phyloP scores from a whole-genome alignment of 2,113 vertebrate species.

The Serilophus lunatus region DNA sequence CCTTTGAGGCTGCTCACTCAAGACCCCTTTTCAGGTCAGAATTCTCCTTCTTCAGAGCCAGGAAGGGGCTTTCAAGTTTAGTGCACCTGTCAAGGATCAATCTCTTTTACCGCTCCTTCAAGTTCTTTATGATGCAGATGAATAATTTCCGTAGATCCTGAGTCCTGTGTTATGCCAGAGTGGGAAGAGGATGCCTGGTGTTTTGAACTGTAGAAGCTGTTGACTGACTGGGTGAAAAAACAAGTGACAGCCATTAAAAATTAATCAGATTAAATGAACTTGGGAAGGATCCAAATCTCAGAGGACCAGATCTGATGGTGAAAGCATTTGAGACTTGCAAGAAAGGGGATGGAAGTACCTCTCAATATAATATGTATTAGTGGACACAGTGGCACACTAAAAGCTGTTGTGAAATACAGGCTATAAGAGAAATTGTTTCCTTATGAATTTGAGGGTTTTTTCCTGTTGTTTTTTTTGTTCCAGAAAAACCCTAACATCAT shows the following conservation, averaged over 20 bases:
- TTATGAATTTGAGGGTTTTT: not conserved
- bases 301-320: not conserved
- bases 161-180: not conserved
- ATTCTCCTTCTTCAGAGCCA: slow-evolving; percentile 46
- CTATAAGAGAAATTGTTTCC: not conserved
- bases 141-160: not conserved
- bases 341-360: not conserved
- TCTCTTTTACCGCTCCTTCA: slow-evolving; percentile 52
- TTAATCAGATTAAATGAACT: slow-evolving; percentile 27
- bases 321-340: not conserved
- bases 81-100: slow-evolving; percentile 37
- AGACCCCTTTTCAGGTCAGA: slow-evolving; percentile 50
- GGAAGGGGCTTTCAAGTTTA: slow-evolving; percentile 55
- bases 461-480: not conserved
- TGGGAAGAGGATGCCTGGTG: not conserved
- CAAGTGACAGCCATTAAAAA: slow-evolving; percentile 25
- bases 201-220: slow-evolving; percentile 37
- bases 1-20: slow-evolving; percentile 39
- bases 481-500: not conserved
- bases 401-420: not conserved
- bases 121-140: slow-evolving; percentile 59
- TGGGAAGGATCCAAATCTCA: not conserved
- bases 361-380: not conserved
- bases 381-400: not conserved
- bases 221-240: slow-evolving; percentile 28